Evolutionary conservation across 2,888 invertebrate genomes (phyloP), one percentile per base, ranked within the genome.

Genomic region (Mythimna ferrago): DNA sequence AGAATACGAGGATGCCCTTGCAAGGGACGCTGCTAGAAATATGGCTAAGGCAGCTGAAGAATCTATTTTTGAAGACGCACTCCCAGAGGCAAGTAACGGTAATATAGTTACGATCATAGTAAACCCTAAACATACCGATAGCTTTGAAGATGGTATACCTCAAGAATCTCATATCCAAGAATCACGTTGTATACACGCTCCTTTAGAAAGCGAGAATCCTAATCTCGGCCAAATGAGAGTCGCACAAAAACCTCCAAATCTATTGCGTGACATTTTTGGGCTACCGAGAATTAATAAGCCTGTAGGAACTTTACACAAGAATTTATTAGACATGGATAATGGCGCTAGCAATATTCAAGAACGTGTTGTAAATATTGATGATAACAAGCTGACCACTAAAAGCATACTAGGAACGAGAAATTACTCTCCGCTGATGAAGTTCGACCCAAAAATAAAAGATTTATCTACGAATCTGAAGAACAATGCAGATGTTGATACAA

Each of bases 1-100:
- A 80, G 95, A 95, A 81, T 95, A 95, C 66, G 81, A 89, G 79
- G 93, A 95, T 14, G 96, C 96, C 0, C 84, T 95, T 38, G 93
- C 90, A 11, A 92, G 95, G 81, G 95, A 96, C 51, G 94, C 93
- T 38, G 92, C 92, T 0, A 92, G 92, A 76, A 81, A 75, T 71
- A 64, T 73, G 6, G 79, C 84, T 2, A 86, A 83, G 75, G 86
- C 80, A 26, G 76, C 83, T 32, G 89, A 90, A 61, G 76, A 81
- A 53, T 61, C 65, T 19, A 11, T 73, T n/a, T 78, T 78, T 48
- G 78, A 58, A 35, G 92, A 93, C 32, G 79, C 87, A 11, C 61
- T 79, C 2, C 86, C 91, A 6, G 89, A 89, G 65, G 90, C 91
- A 82, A 89, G 88, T 78, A 75, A 62, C 51, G 88, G 87, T 72